Base-by-base conservation (phyloP, 2,888 invertebrate genomes). In the Pseudococcus jackbeardsleyi region DNA sequence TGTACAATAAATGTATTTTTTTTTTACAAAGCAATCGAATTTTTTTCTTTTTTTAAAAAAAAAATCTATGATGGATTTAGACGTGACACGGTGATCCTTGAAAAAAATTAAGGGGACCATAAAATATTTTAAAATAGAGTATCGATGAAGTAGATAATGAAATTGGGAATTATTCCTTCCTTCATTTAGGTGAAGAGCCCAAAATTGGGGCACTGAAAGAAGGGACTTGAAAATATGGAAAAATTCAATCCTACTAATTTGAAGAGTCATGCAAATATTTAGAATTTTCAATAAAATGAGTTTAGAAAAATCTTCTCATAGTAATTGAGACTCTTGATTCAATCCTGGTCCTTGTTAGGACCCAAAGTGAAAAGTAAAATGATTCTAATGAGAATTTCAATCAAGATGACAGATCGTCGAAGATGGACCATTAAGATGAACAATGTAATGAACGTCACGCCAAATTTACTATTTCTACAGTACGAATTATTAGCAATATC, bases 1-100 rank as follows among this genome's bases (percentile, higher is more conserved):
- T 82, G 79, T 46, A 82, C 33, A 82, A 82, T 33, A 19, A 72
- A 33, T 33, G 33, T 72, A 72, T 33, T 82, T 82, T 82, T 82
- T 82, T 82, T 82, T 82, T 82, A 82, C 46, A 19, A 82, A 82
- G 46, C 46, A 46, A 82, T 11, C 19, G 4, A 11, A 2, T 5
- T 82, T 82, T 19, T 46, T 82, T 39, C 46, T 82, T 46, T 79
- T 79, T 46, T 79, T 39, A 39, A 39, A 6, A 77, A 15, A 39
- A 9, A 1, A 26, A 11, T 12, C 42, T 3, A 5, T 42, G 8
- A 8, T 1, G 9, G 42, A 42, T 3, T 3, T 3, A 33, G 3
- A 1, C 26, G 26, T 33, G 3, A 1, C 26, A 33, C 26, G 3
- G 26, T 33, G 26, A 33, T 33, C 26, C 26, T 3, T 33, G n/a